phyloP scores from a whole-genome alignment of 1,140 invertebrate genomes.

The Ceratina calcarata region DNA sequence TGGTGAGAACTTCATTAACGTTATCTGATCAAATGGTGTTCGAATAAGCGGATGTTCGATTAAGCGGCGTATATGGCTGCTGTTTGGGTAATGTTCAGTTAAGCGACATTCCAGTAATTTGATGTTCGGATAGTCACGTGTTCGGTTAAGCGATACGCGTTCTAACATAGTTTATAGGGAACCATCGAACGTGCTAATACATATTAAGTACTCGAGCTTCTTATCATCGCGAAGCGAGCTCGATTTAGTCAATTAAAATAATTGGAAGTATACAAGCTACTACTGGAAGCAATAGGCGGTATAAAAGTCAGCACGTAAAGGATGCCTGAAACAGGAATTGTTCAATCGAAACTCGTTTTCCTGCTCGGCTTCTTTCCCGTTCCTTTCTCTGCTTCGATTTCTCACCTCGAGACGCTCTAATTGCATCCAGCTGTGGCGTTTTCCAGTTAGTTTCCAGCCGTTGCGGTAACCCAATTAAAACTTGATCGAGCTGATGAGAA shows the following conservation, averaged over 20 bases:
- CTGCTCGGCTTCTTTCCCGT: neutral
- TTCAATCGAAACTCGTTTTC: neutral
- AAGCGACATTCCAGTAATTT: neutral
- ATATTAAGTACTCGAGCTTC: too few relatives aligned
- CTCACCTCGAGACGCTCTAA: constrained; percentile 28
- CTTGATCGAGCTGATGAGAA: constrained; percentile 42
- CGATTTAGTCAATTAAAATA: too few relatives aligned
- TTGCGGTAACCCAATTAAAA: constrained; percentile 58
- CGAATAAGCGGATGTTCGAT: constrained; percentile 30
- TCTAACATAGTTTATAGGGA: neutral
- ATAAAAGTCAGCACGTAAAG: too few relatives aligned
- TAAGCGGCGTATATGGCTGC: neutral
- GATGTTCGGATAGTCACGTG: constrained; percentile 4
- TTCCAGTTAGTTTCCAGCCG: constrained; percentile 45
- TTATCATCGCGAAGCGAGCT: too few relatives aligned
- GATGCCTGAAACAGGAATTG: neutral
- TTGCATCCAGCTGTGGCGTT: constrained; percentile 46
- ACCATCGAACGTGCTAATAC: too few relatives aligned
- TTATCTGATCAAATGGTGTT: constrained; percentile 11
- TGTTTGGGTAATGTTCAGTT: constrained; percentile 32
- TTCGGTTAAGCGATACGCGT: neutral
- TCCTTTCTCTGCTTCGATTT: neutral
- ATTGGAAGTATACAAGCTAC: neutral
- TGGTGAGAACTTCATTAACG: constrained; percentile 13
- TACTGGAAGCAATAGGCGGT: too few relatives aligned